phyloP scores from a whole-genome alignment of 2,888 invertebrate species.

The Agrochola macilenta region DNA sequence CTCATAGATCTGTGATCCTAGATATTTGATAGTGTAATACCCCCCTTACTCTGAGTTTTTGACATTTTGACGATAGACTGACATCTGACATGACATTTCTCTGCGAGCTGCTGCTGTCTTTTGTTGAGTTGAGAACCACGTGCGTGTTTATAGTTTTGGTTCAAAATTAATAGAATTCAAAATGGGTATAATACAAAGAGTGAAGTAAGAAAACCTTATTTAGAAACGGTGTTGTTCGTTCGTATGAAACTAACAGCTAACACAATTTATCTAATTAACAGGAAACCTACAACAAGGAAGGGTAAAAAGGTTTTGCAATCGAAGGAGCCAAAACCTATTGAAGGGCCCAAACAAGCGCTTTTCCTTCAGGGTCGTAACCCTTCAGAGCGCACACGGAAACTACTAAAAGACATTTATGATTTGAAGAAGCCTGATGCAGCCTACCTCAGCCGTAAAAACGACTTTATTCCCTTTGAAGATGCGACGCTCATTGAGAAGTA shows the following conservation, averaged over 20 bases:
- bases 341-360: conserved; percentile 95
- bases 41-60: too few species aligned
- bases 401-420: conserved; percentile 96
- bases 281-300: conserved; percentile 96
- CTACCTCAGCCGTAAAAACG: conserved; percentile 95
- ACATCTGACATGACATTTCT: neutral
- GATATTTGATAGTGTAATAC: too few species aligned
- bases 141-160: conserved; percentile 28
- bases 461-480: conserved; percentile 98
- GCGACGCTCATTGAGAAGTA: conserved; percentile 94
- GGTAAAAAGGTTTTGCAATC: conserved; percentile 96
- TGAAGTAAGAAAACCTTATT: conserved; percentile 76
- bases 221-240: neutral
- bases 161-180: conserved; percentile 13
- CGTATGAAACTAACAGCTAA: neutral
- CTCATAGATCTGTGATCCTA: too few species aligned
- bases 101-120: neutral
- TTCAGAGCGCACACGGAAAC: conserved; percentile 92
- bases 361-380: conserved; percentile 96
- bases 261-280: conserved; percentile 79
- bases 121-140: conserved; percentile 41
- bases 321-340: conserved; percentile 96
- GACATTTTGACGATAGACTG: neutral
- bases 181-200: conserved; percentile 86
- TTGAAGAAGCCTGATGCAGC: conserved; percentile 96